phyloP scores from a whole-genome alignment of 2,113 vertebrate species.

The Myiopsitta monachus region DNA sequence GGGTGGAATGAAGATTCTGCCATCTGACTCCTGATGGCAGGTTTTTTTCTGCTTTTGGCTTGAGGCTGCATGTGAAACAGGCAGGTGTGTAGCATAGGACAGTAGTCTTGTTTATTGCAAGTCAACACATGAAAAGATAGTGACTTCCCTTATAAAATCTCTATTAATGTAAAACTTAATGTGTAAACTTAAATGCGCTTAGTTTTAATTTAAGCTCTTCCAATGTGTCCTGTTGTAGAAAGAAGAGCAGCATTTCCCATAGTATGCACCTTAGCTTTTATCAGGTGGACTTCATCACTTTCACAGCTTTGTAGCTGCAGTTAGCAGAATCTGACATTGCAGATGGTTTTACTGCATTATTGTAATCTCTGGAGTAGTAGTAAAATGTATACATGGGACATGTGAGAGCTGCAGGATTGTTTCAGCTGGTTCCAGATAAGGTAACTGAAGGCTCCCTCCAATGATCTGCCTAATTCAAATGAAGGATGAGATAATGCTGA shows the following conservation, averaged over 20 bases:
- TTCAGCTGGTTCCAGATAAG: background rate
- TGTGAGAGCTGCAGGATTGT: background rate
- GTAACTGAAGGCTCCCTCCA: background rate
- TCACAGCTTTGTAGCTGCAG: background rate
- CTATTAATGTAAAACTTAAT: background rate
- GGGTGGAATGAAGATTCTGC: background rate
- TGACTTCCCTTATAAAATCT: background rate
- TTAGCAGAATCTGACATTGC: background rate
- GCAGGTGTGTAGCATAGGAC: background rate
- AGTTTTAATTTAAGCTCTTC: background rate
- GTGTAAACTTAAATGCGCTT: background rate
- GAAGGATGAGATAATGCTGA: constrained; percentile 19
- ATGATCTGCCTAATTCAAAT: background rate
- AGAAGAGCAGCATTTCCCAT: background rate
- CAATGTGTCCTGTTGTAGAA: background rate
- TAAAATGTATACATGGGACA: background rate
- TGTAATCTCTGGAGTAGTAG: background rate
- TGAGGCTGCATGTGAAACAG: background rate
- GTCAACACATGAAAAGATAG: background rate
- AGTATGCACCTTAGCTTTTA: background rate
- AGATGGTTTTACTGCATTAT: background rate
- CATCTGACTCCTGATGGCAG: background rate
- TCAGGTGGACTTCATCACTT: background rate
- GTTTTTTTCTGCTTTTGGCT: background rate
- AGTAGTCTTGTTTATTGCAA: background rate